These are phyloP conservation scores for Lasioglossum calceatum DNA, from an alignment of 2,888 invertebrate genomes.

Conservation along the genomic window DNA sequence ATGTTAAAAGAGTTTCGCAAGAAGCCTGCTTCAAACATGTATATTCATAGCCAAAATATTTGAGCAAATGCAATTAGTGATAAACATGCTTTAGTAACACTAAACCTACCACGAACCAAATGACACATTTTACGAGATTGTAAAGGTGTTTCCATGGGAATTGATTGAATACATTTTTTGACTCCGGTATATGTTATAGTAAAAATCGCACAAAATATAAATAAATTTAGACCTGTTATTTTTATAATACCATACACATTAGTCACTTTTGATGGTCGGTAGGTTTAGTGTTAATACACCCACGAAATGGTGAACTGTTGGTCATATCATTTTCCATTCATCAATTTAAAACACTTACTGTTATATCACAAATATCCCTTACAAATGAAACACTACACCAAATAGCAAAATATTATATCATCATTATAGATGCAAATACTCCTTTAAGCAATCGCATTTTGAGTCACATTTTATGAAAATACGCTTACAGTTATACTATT, in stretches of 20 bases:
- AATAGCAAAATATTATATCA: not conserved
- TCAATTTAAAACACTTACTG: not conserved
- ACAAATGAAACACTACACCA: conserved; percentile 4
- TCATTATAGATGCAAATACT: not conserved
- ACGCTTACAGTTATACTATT: not conserved
- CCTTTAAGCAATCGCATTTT: not conserved
- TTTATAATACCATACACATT: too few species aligned
- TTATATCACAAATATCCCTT: conserved; percentile 5
- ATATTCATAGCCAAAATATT: not conserved
- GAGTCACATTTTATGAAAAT: not conserved
- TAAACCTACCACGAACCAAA: too few species aligned
- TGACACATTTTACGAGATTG: too few species aligned
- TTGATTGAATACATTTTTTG: too few species aligned
- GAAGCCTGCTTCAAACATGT: not conserved
- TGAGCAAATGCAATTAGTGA: not conserved
- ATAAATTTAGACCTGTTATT: too few species aligned
- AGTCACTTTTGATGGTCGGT: too few species aligned
- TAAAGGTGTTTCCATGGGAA: too few species aligned
- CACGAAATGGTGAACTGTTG: not conserved
- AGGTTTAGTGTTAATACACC: too few species aligned
- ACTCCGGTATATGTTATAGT: too few species aligned
- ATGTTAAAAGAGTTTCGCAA: not conserved
- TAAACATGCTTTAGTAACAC: not conserved
- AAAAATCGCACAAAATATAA: too few species aligned
- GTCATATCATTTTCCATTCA: not conserved